Evolutionary conservation across 2,888 invertebrate species (phyloP), one percentile per base, ranked within the genome.

Genomic region (Hypercompe scribonia): DNA sequence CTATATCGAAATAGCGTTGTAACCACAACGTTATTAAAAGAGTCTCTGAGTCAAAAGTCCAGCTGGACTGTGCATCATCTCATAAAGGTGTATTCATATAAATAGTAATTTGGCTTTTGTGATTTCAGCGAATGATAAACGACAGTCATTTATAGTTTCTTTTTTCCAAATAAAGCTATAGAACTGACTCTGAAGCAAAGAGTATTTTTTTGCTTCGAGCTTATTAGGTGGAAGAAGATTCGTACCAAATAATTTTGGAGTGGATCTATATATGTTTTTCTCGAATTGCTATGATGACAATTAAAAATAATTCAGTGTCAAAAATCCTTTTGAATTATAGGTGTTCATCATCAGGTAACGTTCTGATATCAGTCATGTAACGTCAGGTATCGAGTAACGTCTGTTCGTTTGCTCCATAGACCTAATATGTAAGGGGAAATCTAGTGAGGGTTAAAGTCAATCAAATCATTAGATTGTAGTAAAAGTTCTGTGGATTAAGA

Each of bases 1-100:
- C 76, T 65, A 61, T 67, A 28, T 34, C 24, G 36, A 75, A 69
- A 46, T 46, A 42, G 33, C 39, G 63, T 24, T 64, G 46, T 36
- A 36, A 21, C 67, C 65, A 68, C 46, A 50, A 69, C 67, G 15
- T 46, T 28, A 36, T 64, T 64, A 69, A 31, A 72, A 76, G 82
- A 81, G 81, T 76, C 80, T 81, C 77, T 84, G 83, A 83, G 76
- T 84, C 84, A 84, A 71, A 63, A 82, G 66, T 68, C 73, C 75
- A 78, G 81, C 75, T 78, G 77, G 74, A 82, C 76, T 68, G 74
- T 34, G 34, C 68, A 72, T 70, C 73, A 73, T 73, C 63, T 28
- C n/a, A 72, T 46, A 76, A 79, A 63, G 78, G 73, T 54, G 73
- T 50, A 72, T 78, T 73, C 72, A 78, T 65, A 66, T 50, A 36